Evolutionary conservation across 2,888 invertebrate species (phyloP).

Genomic region (Trissolcus brochymenae): DNA sequence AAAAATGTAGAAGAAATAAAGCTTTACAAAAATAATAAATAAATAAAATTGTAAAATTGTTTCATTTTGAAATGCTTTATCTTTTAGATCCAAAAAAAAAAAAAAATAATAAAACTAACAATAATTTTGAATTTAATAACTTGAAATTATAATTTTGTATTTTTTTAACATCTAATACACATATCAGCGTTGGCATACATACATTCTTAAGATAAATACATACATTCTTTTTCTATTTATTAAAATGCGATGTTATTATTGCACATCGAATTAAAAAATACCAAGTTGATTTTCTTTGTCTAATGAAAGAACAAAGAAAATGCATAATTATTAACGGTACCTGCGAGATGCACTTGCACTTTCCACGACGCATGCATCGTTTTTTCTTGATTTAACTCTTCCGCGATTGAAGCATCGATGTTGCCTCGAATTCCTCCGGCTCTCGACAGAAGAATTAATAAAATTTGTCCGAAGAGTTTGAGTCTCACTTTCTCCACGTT

Average conservation of each 20-base stretch:
- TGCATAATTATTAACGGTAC: conserved; percentile 50
- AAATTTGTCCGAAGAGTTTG: conserved; percentile 43
- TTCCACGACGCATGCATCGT: conserved; percentile 39
- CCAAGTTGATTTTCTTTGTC: conserved; percentile 20
- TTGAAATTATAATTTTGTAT: no score
- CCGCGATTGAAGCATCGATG: conserved; percentile 45
- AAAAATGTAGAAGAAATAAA: no score
- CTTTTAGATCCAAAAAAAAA: no score
- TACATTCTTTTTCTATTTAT: no score
- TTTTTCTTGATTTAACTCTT: conserved; percentile 36
- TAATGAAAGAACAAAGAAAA: conserved; percentile 35
- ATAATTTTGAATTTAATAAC: no score
- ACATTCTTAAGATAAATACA: no score
- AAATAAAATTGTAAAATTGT: no score
- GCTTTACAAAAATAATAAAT: no score
- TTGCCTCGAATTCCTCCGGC: conserved; percentile 41
- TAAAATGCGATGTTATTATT: conserved; percentile 20
- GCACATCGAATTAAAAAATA: conserved; percentile 33
- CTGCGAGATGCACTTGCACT: conserved; percentile 41
- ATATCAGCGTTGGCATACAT: no score
- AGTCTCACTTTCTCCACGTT: conserved; percentile 46
- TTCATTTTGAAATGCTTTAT: no score
- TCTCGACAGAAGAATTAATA: conserved; percentile 46
- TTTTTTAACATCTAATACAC: no score
- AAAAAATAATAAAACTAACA: no score